These are phyloP conservation scores for Rhabdomys pumilio DNA, from an alignment of 2,797 vertebrate species.

Conservation along the genomic window DNA sequence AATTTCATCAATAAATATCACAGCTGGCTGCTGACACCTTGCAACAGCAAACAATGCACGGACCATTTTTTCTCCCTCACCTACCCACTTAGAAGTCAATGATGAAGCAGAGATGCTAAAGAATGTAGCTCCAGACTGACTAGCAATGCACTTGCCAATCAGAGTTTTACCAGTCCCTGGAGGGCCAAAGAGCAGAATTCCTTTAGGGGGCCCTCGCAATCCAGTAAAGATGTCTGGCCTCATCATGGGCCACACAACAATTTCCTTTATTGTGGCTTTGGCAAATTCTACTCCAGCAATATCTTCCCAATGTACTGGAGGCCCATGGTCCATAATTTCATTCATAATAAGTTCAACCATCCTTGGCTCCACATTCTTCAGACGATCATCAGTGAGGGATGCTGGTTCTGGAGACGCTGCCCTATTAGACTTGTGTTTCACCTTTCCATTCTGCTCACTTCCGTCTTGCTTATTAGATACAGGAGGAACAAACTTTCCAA, in stretches of 20 bases:
- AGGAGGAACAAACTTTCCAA: constrained; percentile 96
- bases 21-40: constrained; percentile 96
- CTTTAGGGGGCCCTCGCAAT: constrained; percentile 97
- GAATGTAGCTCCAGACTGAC: constrained; percentile 98
- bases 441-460: constrained; percentile 84
- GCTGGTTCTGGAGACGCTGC: constrained; percentile 52
- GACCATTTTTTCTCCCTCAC: constrained; percentile 99
- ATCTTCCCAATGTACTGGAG: constrained; percentile 96
- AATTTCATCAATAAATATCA: constrained; percentile 99
- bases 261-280: constrained; percentile 98
- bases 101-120: constrained; percentile 99
- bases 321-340: constrained; percentile 98
- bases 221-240: constrained; percentile 98
- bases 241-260: constrained; percentile 99
- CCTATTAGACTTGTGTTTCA: constrained; percentile 72
- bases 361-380: constrained; percentile 97
- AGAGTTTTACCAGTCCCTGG: constrained; percentile 99
- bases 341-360: constrained; percentile 98
- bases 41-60: constrained; percentile 96
- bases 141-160: constrained; percentile 98
- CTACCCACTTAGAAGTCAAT: constrained; percentile 99
- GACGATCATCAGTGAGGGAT: constrained; percentile 91
- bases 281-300: constrained; percentile 98
- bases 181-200: constrained; percentile 97
- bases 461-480: constrained; percentile 93